A percentile compares a stretch with the other conserved stretches of the same genome.
Conservation (phyloP, 2,797 vertebrate genomes). For the Cephalopachus bancanus region DNA sequence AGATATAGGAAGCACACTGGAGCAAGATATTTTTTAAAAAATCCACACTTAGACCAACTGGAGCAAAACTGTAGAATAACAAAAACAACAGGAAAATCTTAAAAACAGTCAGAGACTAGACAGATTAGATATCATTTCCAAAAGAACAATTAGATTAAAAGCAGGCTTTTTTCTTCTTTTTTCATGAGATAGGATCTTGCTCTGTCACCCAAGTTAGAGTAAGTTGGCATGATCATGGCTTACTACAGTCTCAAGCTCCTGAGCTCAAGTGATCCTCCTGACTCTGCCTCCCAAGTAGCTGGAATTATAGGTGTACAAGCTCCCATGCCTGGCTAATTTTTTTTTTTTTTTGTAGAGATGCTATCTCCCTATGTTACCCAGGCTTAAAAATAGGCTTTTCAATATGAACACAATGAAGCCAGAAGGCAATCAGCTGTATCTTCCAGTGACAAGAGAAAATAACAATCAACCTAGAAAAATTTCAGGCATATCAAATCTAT, state of each 20-base stretch:
- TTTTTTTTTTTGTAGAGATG: too few relatives aligned
- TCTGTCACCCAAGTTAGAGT: too few relatives aligned
- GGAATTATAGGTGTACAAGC: too few relatives aligned
- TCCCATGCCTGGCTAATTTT: too few relatives aligned
- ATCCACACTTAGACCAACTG: background rate
- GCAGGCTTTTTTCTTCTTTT: background rate
- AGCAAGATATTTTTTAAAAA: slow-evolving; percentile 13
- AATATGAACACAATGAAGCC: background rate
- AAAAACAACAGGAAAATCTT: slow-evolving; percentile 3
- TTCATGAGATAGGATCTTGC: too few relatives aligned
- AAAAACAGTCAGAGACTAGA: slow-evolving; percentile 24
- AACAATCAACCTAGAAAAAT: background rate
- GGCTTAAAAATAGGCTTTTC: slow-evolving; percentile 11
- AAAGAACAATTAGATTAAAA: background rate
- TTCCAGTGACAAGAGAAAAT: background rate
- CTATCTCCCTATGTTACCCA: too few relatives aligned
- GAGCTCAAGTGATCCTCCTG: too few relatives aligned
- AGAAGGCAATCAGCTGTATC: background rate
- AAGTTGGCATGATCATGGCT: too few relatives aligned
- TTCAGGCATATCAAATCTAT: slow-evolving; percentile 5
- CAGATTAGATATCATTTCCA: background rate
- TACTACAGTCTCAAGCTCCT: too few relatives aligned
- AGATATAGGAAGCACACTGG: background rate
- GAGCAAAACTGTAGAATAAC: background rate
- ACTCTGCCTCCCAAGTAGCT: too few relatives aligned